A percentile compares a stretch with the other conserved stretches of the same genome.
Evolutionary conservation across 2,113 vertebrate genomes (phyloP).

Genomic region (Dasyornis broadbenti): DNA sequence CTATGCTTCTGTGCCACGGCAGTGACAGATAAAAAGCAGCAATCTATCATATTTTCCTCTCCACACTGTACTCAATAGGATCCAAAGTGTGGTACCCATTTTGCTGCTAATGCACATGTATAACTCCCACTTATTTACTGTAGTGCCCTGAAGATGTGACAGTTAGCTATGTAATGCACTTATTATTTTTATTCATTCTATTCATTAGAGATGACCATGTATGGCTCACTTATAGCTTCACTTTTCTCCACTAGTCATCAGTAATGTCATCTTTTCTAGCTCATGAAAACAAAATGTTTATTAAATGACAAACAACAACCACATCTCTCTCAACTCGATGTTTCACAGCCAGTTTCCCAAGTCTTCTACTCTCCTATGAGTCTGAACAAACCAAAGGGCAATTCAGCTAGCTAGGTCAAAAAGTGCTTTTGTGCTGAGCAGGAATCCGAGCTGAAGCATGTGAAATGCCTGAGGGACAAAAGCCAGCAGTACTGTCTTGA

Average conservation of each 20-base stretch:
- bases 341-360: background rate
- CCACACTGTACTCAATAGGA: constrained; percentile 23
- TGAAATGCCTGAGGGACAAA: background rate
- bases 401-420: background rate
- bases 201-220: constrained; percentile 43
- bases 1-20: constrained; percentile 41
- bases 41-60: constrained; percentile 46
- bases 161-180: constrained; percentile 51
- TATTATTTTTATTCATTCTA: constrained; percentile 67
- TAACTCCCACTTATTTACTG: constrained; percentile 61
- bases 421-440: background rate
- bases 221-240: background rate
- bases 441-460: background rate
- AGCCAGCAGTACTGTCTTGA: background rate
- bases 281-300: constrained; percentile 35
- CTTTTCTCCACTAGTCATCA: constrained; percentile 40
- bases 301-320: constrained; percentile 24
- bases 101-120: constrained; percentile 45
- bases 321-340: background rate
- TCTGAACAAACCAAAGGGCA: background rate
- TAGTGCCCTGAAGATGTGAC: constrained; percentile 52
- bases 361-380: background rate
- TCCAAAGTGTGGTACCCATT: constrained; percentile 39
- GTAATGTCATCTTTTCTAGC: constrained; percentile 24
- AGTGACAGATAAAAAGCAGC: constrained; percentile 63